phyloP scores from a whole-genome alignment of 2,113 vertebrate species.

The Balaenoptera acutorostrata region DNA sequence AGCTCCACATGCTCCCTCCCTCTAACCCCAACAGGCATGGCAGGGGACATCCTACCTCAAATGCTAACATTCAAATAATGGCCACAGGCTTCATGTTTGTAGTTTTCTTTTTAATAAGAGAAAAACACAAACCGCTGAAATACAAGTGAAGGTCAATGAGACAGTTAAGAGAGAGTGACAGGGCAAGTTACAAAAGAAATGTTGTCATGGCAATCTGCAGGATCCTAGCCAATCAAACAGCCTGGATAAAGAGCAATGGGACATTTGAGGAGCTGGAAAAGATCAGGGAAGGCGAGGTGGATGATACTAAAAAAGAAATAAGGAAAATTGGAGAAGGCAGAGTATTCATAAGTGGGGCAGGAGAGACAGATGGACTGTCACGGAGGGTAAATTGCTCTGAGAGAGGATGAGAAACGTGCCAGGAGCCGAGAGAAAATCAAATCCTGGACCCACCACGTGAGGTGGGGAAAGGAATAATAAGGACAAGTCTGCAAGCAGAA shows the following conservation, averaged over 20 bases:
- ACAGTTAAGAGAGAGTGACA: neutral
- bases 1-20: neutral
- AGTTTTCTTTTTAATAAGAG: neutral
- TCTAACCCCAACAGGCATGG: neutral
- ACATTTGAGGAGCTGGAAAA: conserved; percentile 10
- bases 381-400: conserved; percentile 58
- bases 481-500: conserved; percentile 56
- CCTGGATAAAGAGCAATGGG: neutral
- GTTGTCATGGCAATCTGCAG: neutral
- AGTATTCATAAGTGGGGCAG: conserved; percentile 32
- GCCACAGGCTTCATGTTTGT: neutral
- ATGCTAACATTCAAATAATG: neutral
- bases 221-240: neutral
- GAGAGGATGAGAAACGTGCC: conserved; percentile 58
- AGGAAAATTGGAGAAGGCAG: conserved; percentile 40
- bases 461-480: conserved; percentile 60
- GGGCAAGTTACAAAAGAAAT: neutral
- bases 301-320: conserved; percentile 34
- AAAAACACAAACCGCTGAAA: conserved; percentile 19
- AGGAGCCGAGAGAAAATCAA: conserved; percentile 52
- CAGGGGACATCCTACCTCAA: neutral
- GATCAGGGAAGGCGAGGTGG: conserved; percentile 9
- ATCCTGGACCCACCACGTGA: conserved; percentile 18
- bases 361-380: conserved; percentile 67
- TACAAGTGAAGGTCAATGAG: conserved; percentile 3